Evolutionary conservation across 1,140 invertebrate species (phyloP), one percentile per base, ranked within the genome.

Genomic region (Paraescarpia echinospica): DNA sequence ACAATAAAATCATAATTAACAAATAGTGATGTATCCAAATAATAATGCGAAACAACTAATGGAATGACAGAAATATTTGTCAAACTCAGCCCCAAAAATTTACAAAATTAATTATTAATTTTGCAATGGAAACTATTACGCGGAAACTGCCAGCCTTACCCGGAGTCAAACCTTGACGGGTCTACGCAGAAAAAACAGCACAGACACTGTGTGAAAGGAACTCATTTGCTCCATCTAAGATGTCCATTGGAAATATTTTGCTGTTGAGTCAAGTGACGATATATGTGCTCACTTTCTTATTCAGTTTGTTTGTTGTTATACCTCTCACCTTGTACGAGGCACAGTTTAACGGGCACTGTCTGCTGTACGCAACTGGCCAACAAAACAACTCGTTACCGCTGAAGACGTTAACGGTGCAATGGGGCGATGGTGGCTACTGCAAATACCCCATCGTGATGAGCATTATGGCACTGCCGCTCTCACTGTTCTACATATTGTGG

Each of bases 401-500:
- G 41, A 12, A 41, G 22, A 6, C 8, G 59, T 77, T 77, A 18
- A 77, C 59, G 27, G 59, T 77, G 59, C 14, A 77, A 18, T 77
- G 59, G 59, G 59, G 59, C 59, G 59, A 77, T 77, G 59, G 59
- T 77, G 59, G 59, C 59, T 77, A 77, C 59, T 77, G 59, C 59
- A 77, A 77, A 77, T 77, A 77, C 22, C 59, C 59, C 59, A 77
- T 77, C 59, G 59, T 77, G 59, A 77, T 77, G 59, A 27, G 59
- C 59, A 31, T 77, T 31, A 6, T 77, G 8, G 27, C 59, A 31
- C 27, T 77, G 59, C 59, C 59, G 59, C 59, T 77, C 59, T 77
- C 59, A 77, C 22, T 77, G 59, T 77, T 77, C 59, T 77, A 77
- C 59, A 77, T 77, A 77, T 77, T 77, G 59, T 77, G 59, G 59